Evolutionary conservation across 2,797 vertebrate genomes (phyloP), one percentile per base, ranked within the genome.

Genomic region (Syngnathus acus): DNA sequence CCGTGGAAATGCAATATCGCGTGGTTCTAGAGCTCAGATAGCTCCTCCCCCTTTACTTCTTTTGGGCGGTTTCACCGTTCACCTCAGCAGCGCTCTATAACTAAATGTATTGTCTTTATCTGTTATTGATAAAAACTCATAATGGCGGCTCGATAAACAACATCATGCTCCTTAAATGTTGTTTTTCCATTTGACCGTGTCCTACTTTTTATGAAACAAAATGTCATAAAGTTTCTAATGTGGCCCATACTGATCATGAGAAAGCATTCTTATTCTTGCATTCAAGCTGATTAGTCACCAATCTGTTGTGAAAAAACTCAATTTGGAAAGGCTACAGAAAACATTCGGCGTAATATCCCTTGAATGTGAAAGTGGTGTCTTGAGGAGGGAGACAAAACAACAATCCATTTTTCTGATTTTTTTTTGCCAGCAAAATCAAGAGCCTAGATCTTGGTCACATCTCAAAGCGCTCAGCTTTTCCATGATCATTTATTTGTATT

Each of bases 211-310:
- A 43, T 13, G 42, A 43, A 32, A 32, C 3, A 13, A 43, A 14
- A 14, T 45, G 13, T 45, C 11, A 45, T 45, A 3, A 13, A 13
- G 14, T 48, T 17, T 45, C 79, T 84, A 86, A 87, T 89, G 87
- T 82, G 70, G 74, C 68, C 82, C 82, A 89, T 92, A 89, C 89
- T 92, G 89, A 90, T 91, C 87, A 75, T 83, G 51, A 82, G 78
- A 72, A 74, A 50, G 69, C 82, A 91, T 91, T 82, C 89, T 89
- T 91, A 89, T 89, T 91, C 89, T 88, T 89, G 77, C 80, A 92
- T 87, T 77, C 68, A 79, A 70, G 74, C 81, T 89, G 86, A 87
- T 91, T 89, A 89, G 82, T 89, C 89, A 89, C 88, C 87, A 86
- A 87, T 89, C 11, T 6, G 6, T 32, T 57, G 0, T 37, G 17